Base-by-base conservation (phyloP, 2,888 invertebrate genomes). In the Cremastinae sp. region DNA sequence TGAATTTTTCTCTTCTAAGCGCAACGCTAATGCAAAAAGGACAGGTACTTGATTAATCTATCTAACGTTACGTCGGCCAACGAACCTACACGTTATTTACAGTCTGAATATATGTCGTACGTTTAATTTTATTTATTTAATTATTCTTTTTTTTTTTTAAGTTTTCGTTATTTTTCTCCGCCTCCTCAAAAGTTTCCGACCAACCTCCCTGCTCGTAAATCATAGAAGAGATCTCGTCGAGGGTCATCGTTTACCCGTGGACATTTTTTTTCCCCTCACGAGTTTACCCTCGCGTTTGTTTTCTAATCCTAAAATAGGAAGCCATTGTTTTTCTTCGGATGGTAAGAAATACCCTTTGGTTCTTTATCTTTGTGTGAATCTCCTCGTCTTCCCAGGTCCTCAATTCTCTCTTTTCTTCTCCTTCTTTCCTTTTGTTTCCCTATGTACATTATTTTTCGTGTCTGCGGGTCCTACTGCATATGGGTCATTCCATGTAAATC, bases 41-140 rank as follows among this genome's bases (percentile, higher is more conserved):
- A 73, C 73, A 76, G 73, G 72, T 76, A 76, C 76, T 76, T 47
- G 53, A 76, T 70, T 76, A 73, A 76, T 59, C 76, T 76, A 76
- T 73, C 76, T 76, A 65, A 22, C 41, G 28, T 49, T 59, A 72
- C 58, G 64, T 64, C 72, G 72, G 59, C 62, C 59, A 56, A 61
- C 64, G 28, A 70, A 65, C 14, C 72, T 76, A 76, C 37, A 64
- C 58, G 64, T 64, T 75, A 75, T 75, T 20, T 75, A 75, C 75
- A 75, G 51, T 71, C 65, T 61, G 65, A 66, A 56, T 65, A 18
- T 28, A 28, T 28, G 5, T 28, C 28, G 28, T 28, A 28, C 28
- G 28, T 28, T 28, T 5, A 28, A 3, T 28, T 28, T 3, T 1
- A 22, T 22, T 28, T 39, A 22, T 58, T 47, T 20, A 12, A n/a